phyloP scores from a whole-genome alignment of 1,140 invertebrate species.

The Aphelenchoides fujianensis region DNA sequence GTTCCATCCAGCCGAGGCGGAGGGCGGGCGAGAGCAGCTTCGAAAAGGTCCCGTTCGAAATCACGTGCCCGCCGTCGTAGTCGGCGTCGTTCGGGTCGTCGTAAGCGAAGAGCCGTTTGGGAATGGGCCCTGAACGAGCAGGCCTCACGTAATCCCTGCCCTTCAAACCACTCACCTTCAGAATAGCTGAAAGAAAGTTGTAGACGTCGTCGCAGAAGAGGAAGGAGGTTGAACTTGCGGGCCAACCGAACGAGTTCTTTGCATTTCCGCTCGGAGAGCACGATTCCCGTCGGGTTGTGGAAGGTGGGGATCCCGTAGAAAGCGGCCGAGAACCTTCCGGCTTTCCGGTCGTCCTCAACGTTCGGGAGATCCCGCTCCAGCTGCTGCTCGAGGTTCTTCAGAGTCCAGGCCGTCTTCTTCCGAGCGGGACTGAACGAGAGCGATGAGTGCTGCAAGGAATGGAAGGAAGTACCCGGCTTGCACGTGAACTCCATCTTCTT shows the following conservation, averaged over 20 bases:
- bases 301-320: conserved; percentile 71
- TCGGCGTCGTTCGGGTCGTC: conserved; percentile 51
- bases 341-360: conserved; percentile 58
- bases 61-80: conserved; percentile 66
- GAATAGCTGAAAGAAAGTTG: conserved; percentile 69
- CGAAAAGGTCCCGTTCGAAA: conserved; percentile 72
- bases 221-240: conserved; percentile 67
- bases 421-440: too few species aligned
- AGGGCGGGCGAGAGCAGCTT: conserved; percentile 71
- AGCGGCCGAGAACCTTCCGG: conserved; percentile 67
- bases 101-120: conserved; percentile 40
- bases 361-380: conserved; percentile 43
- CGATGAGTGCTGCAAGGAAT: too few species aligned
- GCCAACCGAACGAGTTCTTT: conserved; percentile 66
- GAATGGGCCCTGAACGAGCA: too few species aligned
- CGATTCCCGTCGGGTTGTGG: conserved; percentile 70
- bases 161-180: too few species aligned
- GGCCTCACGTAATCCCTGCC: too few species aligned
- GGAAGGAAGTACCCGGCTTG: conserved; percentile 1
- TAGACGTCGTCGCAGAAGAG: conserved; percentile 72
- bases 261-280: conserved; percentile 63
- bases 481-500: conserved; percentile 67
- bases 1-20: conserved; percentile 71
- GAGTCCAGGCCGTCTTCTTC: conserved; percentile 55
- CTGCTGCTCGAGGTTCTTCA: conserved; percentile 59